Evolutionary conservation across 2,113 vertebrate species (phyloP).

Genomic region (Centropus bengalensis): DNA sequence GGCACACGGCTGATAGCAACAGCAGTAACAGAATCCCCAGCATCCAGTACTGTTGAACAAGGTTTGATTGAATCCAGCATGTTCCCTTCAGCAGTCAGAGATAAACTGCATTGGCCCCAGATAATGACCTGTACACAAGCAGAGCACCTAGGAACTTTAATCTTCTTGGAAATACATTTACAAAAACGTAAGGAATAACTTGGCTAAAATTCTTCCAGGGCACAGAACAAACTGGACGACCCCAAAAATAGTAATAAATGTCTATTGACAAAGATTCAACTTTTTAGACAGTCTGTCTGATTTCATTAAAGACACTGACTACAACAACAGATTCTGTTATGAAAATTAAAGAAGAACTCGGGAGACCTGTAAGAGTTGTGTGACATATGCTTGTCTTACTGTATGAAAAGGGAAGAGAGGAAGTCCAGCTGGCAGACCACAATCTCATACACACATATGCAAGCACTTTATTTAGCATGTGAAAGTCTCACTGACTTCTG

Average conservation of each 20-base stretch:
- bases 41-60: conserved; percentile 88
- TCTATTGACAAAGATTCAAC: background rate
- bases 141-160: background rate
- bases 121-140: conserved; percentile 83
- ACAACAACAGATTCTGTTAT: background rate
- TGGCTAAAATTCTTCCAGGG: background rate
- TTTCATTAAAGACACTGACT: background rate
- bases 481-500: background rate
- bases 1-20: conserved; percentile 82
- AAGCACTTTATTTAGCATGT: background rate
- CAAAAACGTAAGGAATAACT: background rate
- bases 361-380: background rate
- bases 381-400: background rate
- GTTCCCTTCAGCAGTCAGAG: conserved; percentile 35
- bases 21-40: conserved; percentile 90
- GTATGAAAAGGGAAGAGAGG: background rate
- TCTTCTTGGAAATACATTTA: background rate
- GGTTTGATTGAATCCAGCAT: conserved; percentile 70
- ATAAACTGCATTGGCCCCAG: conserved; percentile 84
- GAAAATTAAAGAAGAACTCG: background rate
- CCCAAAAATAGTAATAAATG: background rate
- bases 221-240: background rate
- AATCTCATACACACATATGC: background rate
- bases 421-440: background rate
- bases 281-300: background rate